Base-by-base conservation (phyloP, 2,113 vertebrate species). In the Tachycineta bicolor region DNA sequence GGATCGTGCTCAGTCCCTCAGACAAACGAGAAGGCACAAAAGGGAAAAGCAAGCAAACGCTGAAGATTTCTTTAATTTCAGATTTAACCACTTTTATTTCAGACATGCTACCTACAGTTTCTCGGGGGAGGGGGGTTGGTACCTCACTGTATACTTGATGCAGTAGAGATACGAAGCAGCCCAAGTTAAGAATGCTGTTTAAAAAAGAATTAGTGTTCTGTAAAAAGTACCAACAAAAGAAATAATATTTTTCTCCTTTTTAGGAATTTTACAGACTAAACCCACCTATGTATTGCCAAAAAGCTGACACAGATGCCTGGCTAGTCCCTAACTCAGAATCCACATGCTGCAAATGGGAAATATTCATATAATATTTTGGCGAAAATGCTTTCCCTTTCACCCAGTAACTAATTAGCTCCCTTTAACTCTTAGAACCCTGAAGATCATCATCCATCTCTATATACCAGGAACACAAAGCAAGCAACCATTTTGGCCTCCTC, bases 1-100 rank as follows among this genome's bases (percentile, higher is more conserved):
- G 97, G 92, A 74, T 86, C 89, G 80, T 92, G 93, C 94, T 97
- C 19, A 14, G 47, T 74, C 96, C 95, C 81, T 87, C 87, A 85
- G 97, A 95, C 80, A 74, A 63, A 83, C 3, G 12, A 47, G 56
- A 68, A 83, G 86, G 85, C 95, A 91, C 43, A 5, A 76, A 80
- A 71, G 60, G 62, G 62, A 96, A 52, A 96, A 97, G 82, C 83
- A 96, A 96, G 87, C 77, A 80, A 71, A 83, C 3, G 0, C 70
- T 87, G 63, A 44, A 37, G 89, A 58, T 92, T 76, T 26, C 6
- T 53, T 75, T 55, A 24, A 87, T 97, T 96, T 88, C 75, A 87
- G 71, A 87, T 85, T 94, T 94, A 94, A 94, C 79, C 64, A 39
- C 81, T 96, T 94, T 49, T 84, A 12, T 70, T 88, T 88, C 92